Conservation (phyloP, 2,113 vertebrate genomes). For the Dunckerocampus dactyliophorus region DNA sequence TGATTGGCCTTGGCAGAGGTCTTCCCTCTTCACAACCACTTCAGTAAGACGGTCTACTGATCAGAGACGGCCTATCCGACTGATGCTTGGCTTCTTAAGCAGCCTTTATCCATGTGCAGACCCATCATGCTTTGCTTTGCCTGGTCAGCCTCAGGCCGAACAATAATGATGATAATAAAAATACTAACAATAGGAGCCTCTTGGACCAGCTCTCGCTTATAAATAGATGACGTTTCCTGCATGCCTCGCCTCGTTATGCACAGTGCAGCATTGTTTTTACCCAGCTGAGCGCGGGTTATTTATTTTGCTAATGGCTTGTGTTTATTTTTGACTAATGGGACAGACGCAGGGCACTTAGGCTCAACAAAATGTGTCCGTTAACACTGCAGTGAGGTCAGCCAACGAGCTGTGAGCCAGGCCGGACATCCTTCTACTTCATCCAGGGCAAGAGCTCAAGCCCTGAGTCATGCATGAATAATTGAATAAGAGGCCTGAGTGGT, state of each 20-base stretch:
- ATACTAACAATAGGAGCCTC: conserved; percentile 18
- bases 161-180: not conserved
- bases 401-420: conserved; percentile 18
- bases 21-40: not conserved
- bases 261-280: conserved; percentile 52
- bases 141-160: conserved; percentile 16
- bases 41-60: conserved; percentile 2
- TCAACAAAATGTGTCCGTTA: conserved; percentile 46
- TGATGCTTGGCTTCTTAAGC: conserved; percentile 18
- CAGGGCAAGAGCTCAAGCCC: conserved; percentile 9
- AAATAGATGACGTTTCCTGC: conserved; percentile 43
- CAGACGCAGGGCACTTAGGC: conserved; percentile 43
- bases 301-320: conserved; percentile 61
- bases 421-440: conserved; percentile 40
- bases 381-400: conserved; percentile 36
- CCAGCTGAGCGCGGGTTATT: conserved; percentile 38
- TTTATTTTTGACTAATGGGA: conserved; percentile 65
- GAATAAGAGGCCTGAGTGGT: conserved; percentile 14
- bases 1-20: not conserved
- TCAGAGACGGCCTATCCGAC: conserved; percentile 20
- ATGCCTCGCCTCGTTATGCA: conserved; percentile 27
- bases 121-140: conserved; percentile 35
- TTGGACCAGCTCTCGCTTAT: conserved; percentile 22
- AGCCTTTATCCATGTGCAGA: conserved; percentile 24
- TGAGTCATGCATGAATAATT: conserved; percentile 10